Conservation (phyloP, 2,797 vertebrate species). For the Hafferia zeledoni region DNA sequence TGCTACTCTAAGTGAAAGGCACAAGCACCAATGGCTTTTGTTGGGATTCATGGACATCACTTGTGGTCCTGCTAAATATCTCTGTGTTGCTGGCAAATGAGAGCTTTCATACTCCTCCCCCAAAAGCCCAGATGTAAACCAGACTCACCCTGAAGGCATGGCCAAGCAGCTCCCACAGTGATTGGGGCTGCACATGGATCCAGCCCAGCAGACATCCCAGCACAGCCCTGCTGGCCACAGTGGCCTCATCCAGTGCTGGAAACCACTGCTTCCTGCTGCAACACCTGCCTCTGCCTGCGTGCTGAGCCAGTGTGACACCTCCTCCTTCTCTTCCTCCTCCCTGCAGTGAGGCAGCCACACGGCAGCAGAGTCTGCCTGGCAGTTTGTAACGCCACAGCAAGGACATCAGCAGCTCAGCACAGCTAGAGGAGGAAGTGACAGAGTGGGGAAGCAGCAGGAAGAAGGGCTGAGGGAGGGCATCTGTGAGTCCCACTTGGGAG, state of each 20-base stretch:
- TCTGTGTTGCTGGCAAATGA: background rate
- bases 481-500: background rate
- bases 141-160: fast-evolving
- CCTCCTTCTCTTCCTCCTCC: background rate
- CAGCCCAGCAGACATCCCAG: background rate
- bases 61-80: background rate
- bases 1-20: background rate
- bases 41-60: background rate
- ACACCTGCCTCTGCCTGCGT: background rate
- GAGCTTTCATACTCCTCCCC: background rate
- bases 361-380: fast-evolving
- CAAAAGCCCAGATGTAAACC: background rate
- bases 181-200: fast-evolving
- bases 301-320: background rate
- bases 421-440: background rate
- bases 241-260: background rate
- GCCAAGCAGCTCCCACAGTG: background rate
- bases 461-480: background rate
- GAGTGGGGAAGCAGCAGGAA: background rate
- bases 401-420: background rate
- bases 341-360: background rate
- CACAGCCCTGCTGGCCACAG: background rate
- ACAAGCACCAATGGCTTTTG: background rate
- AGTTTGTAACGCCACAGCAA: background rate
- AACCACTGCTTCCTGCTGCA: background rate